Base-by-base conservation (phyloP, 2,888 invertebrate genomes). In the Tyria jacobaeae region DNA sequence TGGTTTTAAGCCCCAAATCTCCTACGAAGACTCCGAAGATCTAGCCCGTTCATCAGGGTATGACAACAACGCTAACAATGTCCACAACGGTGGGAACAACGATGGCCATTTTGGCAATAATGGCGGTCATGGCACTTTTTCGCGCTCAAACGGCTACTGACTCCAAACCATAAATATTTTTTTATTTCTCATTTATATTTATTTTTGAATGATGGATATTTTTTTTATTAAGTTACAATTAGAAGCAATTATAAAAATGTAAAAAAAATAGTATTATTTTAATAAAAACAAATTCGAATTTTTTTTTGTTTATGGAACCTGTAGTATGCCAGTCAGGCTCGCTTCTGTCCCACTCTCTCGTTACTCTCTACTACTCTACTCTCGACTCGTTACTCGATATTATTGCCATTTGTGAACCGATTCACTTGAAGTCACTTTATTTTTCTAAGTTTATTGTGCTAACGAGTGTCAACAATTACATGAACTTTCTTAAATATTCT, bases 1-100 rank as follows among this genome's bases (percentile, higher is more conserved):
- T 57, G 96, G 96, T 1, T 96, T 95, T 87, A 95, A 95, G 66
- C 96, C 96, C 15, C 95, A 94, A 69, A 95, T 96, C 66, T 94
- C 95, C 3, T 96, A 96, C 81, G 95, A 96, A 79, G 95, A 95
- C 51, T 84, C 94, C 0, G 91, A 89, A 64, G 83, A 84, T 7
- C 70, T 84, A 0, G 68, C 76, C 5, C 86, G 87, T 27, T 84
- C 86, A 10, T 89, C 89, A 0, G 92, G 92, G 0, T 93, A 92
- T 60, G 89, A 90, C 50, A 71, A 75, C 15, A 91, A 91, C 58
- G 84, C 89, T 0, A 85, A 82, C 63, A 86, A 84, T 51, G 69
- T 79, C 7, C 86, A 83, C 48, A 75, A 66, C 64, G 72, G 77
- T 14, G 67, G 62, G 50, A 72, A 70, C 57, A 70, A 70, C 50